These are phyloP conservation scores for Odocoileus hemionus DNA, from an alignment of 2,113 vertebrate genomes.

Conservation along the genomic window DNA sequence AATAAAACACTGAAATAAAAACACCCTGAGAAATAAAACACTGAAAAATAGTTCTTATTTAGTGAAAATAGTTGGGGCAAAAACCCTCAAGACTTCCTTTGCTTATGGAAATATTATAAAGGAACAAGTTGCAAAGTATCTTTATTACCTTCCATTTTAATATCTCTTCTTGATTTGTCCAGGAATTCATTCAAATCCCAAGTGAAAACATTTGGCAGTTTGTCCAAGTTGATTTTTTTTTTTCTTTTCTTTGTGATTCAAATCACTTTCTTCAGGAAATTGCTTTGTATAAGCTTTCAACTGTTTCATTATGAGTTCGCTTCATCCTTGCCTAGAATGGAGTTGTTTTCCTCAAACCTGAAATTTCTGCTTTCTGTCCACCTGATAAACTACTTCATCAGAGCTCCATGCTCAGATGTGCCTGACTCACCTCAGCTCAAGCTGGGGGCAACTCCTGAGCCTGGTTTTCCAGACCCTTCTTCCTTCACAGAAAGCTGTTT, in stretches of 20 bases:
- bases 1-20: slow-evolving; percentile 35
- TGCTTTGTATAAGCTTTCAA: neutral
- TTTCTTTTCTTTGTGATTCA: neutral
- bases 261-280: slow-evolving; percentile 25
- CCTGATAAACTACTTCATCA: neutral
- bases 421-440: neutral
- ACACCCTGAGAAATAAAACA: slow-evolving; percentile 61
- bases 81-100: slow-evolving; percentile 75
- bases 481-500: neutral
- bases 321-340: neutral
- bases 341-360: neutral
- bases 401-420: neutral
- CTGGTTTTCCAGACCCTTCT: neutral
- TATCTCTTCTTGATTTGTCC: neutral
- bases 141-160: neutral
- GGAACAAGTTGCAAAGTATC: slow-evolving; percentile 49
- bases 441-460: neutral
- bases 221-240: neutral
- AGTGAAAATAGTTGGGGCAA: slow-evolving; percentile 74
- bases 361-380: neutral
- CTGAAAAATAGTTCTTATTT: slow-evolving; percentile 66
- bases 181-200: neutral
- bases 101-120: slow-evolving; percentile 74
- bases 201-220: neutral
- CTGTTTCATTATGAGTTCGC: neutral